Conservation (phyloP, 2,888 invertebrate genomes). For the Sphaerophoria taeniata region DNA sequence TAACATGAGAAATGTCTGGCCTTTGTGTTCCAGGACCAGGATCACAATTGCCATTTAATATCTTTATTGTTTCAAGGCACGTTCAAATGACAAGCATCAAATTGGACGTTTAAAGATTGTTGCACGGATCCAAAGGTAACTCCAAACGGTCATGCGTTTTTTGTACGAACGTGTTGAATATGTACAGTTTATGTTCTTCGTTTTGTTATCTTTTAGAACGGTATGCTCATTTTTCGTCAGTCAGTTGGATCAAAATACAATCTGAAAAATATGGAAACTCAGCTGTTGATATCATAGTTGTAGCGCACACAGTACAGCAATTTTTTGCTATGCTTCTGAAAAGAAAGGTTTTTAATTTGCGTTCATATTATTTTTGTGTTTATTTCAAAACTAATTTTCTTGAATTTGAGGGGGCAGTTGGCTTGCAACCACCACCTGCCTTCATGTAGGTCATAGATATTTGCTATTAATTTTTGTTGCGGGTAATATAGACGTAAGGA, state of each 20-base stretch:
- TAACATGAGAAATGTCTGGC: constrained; percentile 17
- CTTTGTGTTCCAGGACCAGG: constrained; percentile 55
- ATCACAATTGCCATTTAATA: constrained; percentile 48
- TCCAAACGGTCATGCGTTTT: constrained; percentile 4
- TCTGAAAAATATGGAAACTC: background rate
- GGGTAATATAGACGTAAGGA: no score
- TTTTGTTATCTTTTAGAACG: constrained; percentile 16
- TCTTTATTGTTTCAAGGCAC: constrained; percentile 10
- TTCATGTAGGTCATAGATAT: no score
- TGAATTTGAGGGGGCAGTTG: no score
- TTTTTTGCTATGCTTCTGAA: no score
- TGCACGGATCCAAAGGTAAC: no score
- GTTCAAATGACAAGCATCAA: constrained; percentile 19
- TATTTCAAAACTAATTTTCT: no score
- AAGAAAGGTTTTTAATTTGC: no score
- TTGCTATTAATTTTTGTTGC: no score
- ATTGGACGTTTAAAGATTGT: constrained; percentile 22
- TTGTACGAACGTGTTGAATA: constrained; percentile 11
- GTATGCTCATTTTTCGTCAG: background rate
- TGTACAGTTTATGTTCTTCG: constrained; percentile 5
- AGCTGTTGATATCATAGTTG: constrained; percentile 9
- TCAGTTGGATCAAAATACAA: constrained; percentile 5
- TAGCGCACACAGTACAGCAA: no score
- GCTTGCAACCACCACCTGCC: no score
- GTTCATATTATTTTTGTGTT: no score